Percentiles rank a stretch among this genome's conserved stretches.
Conservation (phyloP, 2,113 vertebrate species). For the Chitala chitala region DNA sequence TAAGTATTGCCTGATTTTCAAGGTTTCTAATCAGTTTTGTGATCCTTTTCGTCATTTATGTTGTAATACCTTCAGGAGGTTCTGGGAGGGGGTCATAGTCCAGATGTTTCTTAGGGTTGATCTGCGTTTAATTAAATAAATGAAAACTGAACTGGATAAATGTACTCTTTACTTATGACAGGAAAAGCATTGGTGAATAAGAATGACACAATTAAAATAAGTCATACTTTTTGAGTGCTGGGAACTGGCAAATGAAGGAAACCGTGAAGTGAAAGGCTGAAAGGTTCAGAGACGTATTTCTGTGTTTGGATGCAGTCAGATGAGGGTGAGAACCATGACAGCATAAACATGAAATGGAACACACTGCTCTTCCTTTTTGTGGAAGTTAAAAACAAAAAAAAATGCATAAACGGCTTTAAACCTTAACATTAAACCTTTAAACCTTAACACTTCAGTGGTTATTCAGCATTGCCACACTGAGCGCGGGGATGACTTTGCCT, state of each 20-base stretch:
- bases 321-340: background rate
- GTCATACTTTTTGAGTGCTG: background rate
- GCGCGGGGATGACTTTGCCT: background rate
- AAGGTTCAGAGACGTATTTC: too few relatives aligned
- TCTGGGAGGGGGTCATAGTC: background rate
- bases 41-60: background rate
- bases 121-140: background rate
- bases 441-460: too few relatives aligned
- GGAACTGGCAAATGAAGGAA: too few relatives aligned
- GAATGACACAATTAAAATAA: background rate
- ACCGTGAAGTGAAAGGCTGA: too few relatives aligned
- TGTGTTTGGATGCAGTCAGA: too few relatives aligned
- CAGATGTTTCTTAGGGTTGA: background rate
- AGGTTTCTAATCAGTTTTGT: background rate
- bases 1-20: background rate
- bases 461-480: too few relatives aligned
- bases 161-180: background rate
- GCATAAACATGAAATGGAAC: constrained; percentile 10
- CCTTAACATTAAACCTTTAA: too few relatives aligned
- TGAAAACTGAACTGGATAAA: background rate
- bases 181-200: background rate
- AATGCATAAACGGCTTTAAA: too few relatives aligned
- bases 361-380: constrained; percentile 3
- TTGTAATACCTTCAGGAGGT: background rate
- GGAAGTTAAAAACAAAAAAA: background rate